These are phyloP conservation scores for Platorchestia sp. DNA, from an alignment of 1,140 invertebrate genomes.

Conservation along the genomic window DNA sequence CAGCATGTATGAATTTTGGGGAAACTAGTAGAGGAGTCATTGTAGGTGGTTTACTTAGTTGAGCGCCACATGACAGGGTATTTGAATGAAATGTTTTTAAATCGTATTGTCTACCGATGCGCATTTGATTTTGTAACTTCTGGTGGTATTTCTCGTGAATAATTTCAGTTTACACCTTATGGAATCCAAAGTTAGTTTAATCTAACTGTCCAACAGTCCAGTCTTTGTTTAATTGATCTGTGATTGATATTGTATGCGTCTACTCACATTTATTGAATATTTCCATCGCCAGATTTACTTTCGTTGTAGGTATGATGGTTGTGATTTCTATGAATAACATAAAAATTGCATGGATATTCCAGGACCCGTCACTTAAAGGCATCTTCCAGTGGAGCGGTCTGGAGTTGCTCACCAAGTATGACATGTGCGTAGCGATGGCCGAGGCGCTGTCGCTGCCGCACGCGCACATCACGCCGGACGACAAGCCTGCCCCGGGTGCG, in stretches of 20 bases:
- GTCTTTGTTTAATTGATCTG: background rate
- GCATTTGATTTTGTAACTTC: too few relatives aligned
- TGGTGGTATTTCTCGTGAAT: too few relatives aligned
- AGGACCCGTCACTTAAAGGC: slow-evolving; percentile 68
- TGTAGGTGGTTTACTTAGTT: too few relatives aligned
- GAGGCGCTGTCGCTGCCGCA: slow-evolving; percentile 71
- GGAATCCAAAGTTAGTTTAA: too few relatives aligned
- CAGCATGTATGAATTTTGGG: too few relatives aligned
- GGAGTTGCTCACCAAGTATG: slow-evolving; percentile 75
- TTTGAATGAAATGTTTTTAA: too few relatives aligned
- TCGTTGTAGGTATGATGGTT: background rate
- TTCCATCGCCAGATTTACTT: background rate
- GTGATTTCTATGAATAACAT: background rate
- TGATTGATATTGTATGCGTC: background rate
- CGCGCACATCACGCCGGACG: slow-evolving; percentile 71
- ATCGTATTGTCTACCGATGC: too few relatives aligned
- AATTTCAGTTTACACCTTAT: too few relatives aligned
- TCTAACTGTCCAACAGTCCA: too few relatives aligned
- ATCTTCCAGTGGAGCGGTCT: slow-evolving; percentile 75
- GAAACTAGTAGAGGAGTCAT: too few relatives aligned
- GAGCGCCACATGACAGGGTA: too few relatives aligned
- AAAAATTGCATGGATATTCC: background rate
- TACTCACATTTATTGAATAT: background rate
- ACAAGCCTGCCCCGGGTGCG: slow-evolving; percentile 69
- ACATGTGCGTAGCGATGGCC: slow-evolving; percentile 74